A percentile compares a stretch with the other conserved stretches of the same genome.
phyloP scores from a whole-genome alignment of 2,888 invertebrate genomes.

The Coelinius sp. region DNA sequence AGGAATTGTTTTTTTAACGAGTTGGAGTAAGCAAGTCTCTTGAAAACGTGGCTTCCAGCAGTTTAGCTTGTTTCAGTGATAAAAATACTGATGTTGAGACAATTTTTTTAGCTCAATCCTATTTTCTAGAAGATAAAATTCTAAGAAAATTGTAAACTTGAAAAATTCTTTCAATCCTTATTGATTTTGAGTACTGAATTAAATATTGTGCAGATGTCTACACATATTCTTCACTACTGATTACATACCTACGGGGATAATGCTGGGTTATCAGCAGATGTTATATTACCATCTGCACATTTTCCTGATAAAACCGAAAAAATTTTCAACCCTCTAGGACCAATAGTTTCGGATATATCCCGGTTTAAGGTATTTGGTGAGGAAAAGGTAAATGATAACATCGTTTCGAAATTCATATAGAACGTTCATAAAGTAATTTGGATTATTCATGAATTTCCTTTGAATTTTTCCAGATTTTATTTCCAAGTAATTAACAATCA shows the following conservation, averaged over 20 bases:
- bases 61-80: not conserved
- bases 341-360: too few species aligned
- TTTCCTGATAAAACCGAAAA: not conserved
- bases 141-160: too few species aligned
- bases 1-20: slow-evolving; percentile 24
- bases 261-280: not conserved
- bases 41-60: slow-evolving; percentile 23
- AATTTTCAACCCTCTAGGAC: not conserved
- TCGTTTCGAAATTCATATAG: too few species aligned
- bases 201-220: not conserved
- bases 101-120: not conserved
- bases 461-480: too few species aligned
- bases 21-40: slow-evolving; percentile 24
- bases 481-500: too few species aligned
- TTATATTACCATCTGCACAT: not conserved
- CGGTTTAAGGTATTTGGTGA: too few species aligned
- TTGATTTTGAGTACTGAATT: not conserved
- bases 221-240: not conserved
- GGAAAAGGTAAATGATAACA: too few species aligned
- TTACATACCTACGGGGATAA: not conserved
- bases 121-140: too few species aligned
- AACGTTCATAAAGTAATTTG: too few species aligned
- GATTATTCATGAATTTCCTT: too few species aligned
- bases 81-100: not conserved
- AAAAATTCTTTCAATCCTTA: not conserved